These are phyloP conservation scores for Colistium nudipinnis DNA, from an alignment of 2,113 vertebrate species.

Conservation along the genomic window DNA sequence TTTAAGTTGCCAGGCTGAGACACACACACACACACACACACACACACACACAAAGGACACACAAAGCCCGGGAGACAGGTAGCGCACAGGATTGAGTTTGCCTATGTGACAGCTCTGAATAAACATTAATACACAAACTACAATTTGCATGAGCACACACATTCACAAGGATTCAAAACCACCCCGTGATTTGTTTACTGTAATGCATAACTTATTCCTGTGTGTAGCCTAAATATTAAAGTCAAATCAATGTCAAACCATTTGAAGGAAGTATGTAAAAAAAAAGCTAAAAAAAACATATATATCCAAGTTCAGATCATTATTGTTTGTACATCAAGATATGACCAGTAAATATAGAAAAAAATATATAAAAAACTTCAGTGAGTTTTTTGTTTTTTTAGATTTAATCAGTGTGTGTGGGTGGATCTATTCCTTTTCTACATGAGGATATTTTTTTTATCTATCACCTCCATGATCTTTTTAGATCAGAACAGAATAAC, in stretches of 20 bases:
- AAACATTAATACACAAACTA: neutral
- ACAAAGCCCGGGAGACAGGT: constrained; percentile 8
- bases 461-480: too few relatives aligned
- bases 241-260: constrained; percentile 14
- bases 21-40: too few relatives aligned
- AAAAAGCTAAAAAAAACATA: too few relatives aligned
- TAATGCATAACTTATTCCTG: neutral
- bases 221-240: neutral
- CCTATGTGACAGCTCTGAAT: constrained; percentile 5
- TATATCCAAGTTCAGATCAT: too few relatives aligned
- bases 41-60: constrained; percentile 7
- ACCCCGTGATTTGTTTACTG: constrained; percentile 1
- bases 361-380: too few relatives aligned
- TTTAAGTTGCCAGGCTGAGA: constrained; percentile 37
- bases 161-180: neutral
- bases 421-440: too few relatives aligned
- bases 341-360: neutral
- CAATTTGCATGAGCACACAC: neutral
- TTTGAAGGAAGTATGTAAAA: neutral
- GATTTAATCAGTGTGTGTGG: too few relatives aligned
- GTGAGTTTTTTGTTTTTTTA: too few relatives aligned
- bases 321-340: neutral
- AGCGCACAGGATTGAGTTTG: neutral
- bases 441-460: too few relatives aligned
- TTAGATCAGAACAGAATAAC: neutral